Conservation (phyloP, 35 echinoderm and acorn worm genomes). For the Apostichopus parvimensis region DNA sequence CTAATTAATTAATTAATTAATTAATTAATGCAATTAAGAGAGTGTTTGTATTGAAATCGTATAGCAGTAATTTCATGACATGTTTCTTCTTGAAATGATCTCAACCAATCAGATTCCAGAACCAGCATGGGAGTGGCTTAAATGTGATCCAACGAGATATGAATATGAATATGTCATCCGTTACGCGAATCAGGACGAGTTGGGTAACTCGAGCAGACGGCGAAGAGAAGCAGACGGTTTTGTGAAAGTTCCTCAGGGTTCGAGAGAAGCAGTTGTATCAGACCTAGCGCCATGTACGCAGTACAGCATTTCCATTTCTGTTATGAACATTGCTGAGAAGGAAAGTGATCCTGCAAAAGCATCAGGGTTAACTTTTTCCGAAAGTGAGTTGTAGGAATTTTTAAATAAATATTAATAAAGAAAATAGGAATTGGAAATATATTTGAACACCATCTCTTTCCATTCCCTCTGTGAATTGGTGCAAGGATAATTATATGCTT, state of each 20-base stretch:
- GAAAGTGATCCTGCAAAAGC: not conserved
- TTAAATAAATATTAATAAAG: too few relatives aligned
- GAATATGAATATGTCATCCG: not conserved
- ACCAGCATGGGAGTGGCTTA: conserved; percentile 24
- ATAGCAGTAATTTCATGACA: not conserved
- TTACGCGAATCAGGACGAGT: not conserved
- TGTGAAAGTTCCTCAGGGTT: conserved; percentile 5
- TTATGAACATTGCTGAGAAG: conserved; percentile 29
- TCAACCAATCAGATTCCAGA: not conserved
- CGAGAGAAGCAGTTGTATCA: not conserved
- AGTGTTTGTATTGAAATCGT: not conserved
- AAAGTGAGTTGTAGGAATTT: not conserved
- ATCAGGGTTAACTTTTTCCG: not conserved
- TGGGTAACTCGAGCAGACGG: not conserved
- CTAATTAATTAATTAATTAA: not conserved
- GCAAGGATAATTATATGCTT: too few relatives aligned
- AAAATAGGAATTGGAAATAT: too few relatives aligned
- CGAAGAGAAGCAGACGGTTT: not conserved
- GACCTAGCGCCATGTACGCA: conserved; percentile 25
- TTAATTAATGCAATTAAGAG: not conserved
- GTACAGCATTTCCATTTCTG: conserved; percentile 11
- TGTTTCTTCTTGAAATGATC: too few relatives aligned
- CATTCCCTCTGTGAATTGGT: too few relatives aligned
- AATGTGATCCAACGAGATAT: conserved; percentile 13
- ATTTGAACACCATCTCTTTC: too few relatives aligned